Percentiles rank a stretch among this genome's conserved stretches.
phyloP scores from a whole-genome alignment of 1,140 invertebrate genomes.

The Argopecten irradians region DNA sequence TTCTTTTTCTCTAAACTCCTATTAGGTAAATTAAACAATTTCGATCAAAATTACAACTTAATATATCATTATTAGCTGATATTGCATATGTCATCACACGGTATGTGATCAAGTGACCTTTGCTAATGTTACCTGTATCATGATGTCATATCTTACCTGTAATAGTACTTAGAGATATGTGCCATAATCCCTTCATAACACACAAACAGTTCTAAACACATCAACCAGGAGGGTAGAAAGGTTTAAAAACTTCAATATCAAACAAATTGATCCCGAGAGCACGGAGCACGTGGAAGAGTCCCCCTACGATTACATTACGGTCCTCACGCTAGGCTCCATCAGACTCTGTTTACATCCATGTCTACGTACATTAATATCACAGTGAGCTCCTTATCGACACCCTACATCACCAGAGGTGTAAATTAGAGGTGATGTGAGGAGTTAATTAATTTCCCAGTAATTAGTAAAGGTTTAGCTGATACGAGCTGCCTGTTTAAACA shows the following conservation, averaged over 20 bases:
- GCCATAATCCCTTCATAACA: constrained; percentile 16
- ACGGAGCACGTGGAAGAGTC: not conserved
- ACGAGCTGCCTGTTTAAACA: not conserved
- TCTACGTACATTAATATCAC: not conserved
- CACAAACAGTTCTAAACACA: not conserved
- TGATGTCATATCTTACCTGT: not conserved
- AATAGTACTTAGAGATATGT: not conserved
- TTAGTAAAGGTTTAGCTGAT: not conserved
- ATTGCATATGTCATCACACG: too few relatives aligned
- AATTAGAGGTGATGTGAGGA: not conserved
- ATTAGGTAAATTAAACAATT: too few relatives aligned
- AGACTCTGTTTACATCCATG: not conserved
- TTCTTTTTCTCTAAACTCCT: too few relatives aligned
- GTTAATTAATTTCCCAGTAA: constrained; percentile 11
- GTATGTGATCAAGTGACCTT: too few relatives aligned
- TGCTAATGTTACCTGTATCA: too few relatives aligned
- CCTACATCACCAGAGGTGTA: not conserved
- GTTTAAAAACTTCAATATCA: not conserved
- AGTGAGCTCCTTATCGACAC: not conserved
- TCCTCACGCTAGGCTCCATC: not conserved
- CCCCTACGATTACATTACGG: not conserved
- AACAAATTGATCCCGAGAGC: not conserved
- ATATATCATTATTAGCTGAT: too few relatives aligned
- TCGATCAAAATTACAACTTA: too few relatives aligned
- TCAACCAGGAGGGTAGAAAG: not conserved